These are phyloP conservation scores for Pangasius sanitwongsei DNA, from an alignment of 2,797 vertebrate genomes.

Conservation along the genomic window DNA sequence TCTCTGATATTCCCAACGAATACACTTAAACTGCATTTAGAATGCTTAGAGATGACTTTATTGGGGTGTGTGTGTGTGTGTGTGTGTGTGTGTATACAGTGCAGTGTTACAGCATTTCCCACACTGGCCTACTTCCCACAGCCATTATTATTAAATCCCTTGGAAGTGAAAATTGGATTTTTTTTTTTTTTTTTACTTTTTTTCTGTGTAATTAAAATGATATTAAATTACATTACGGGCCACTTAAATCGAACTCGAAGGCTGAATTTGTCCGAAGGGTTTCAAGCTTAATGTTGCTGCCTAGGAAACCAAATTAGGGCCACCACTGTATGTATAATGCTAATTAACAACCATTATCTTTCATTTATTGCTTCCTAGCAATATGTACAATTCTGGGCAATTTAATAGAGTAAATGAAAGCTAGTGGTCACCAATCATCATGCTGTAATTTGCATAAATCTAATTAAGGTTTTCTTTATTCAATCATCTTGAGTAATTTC, in stretches of 20 bases:
- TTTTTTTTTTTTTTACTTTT: not conserved
- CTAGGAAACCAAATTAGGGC: not conserved
- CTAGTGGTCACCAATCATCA: not conserved
- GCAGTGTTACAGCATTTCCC: not conserved
- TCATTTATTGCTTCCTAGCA: not conserved
- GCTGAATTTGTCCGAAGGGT: not conserved
- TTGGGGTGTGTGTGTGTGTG: slow-evolving; percentile 25
- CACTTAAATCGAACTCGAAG: slow-evolving; percentile 12
- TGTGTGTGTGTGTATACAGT: slow-evolving; percentile 49
- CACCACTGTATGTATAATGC: slow-evolving; percentile 5
- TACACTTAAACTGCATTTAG: not conserved
- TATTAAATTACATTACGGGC: slow-evolving; percentile 19
- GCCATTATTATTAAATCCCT: not conserved
- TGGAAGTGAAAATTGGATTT: not conserved
- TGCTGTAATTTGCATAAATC: not conserved
- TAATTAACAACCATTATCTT: slow-evolving; percentile 8
- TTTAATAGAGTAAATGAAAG: not conserved
- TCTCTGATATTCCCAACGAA: not conserved
- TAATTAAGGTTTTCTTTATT: not conserved
- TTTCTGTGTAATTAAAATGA: slow-evolving; percentile 24
- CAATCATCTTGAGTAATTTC: not conserved
- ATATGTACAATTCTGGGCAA: not conserved
- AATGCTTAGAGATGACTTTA: not conserved
- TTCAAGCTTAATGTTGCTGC: slow-evolving; percentile 15
- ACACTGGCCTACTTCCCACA: not conserved